Evolutionary conservation across 1,140 invertebrate species (phyloP), one percentile per base, ranked within the genome.

Genomic region (Melipona quadrifasciata): DNA sequence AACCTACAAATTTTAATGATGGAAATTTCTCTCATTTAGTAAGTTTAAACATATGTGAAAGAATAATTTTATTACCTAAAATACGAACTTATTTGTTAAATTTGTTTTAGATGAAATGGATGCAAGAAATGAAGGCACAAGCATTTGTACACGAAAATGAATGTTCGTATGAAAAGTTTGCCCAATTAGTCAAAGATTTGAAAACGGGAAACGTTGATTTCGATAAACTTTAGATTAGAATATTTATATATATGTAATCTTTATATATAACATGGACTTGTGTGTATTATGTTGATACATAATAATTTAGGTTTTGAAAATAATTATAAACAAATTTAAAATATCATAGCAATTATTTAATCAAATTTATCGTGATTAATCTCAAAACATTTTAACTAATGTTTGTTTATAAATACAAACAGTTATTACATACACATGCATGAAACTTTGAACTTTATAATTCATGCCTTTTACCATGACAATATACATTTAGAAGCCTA

Each of bases 71-170:
- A n/a, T 34, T 72, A 17, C 4, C 71, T 78, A 64, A 16, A 57
- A 51, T 55, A 31, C 21, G 65, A 76, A 80, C 58, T 72, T 71
- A 80, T 34, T 74, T 53, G 70, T 12, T 79, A 51, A 34, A 55
- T 34, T 64, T 39, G 17, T 87, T 84, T 77, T 55, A 90, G 89
- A 78, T 87, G 65, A 67, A 87, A 55, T 90, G 89, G 89, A 75
- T 84, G 17, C n/a, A 34, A 27, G 67, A 80, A 21, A 90, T 90
- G 89, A 90, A 81, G 64, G 17, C 58, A 6, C 80, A 80, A 58
- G 34, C 65, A 21, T 89, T 87, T 67, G 74, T 90, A 39, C 21
- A 80, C 55, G 47, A 85, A 70, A 87, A 90, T 5, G 72, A 34
- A 65, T 80, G 75, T 34, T 68, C 83, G 0, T 77, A 73, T 57